Evolutionary conservation across 92 coral and sea anemone species (phyloP).

Genomic region (Isaurus tuberculatus): DNA sequence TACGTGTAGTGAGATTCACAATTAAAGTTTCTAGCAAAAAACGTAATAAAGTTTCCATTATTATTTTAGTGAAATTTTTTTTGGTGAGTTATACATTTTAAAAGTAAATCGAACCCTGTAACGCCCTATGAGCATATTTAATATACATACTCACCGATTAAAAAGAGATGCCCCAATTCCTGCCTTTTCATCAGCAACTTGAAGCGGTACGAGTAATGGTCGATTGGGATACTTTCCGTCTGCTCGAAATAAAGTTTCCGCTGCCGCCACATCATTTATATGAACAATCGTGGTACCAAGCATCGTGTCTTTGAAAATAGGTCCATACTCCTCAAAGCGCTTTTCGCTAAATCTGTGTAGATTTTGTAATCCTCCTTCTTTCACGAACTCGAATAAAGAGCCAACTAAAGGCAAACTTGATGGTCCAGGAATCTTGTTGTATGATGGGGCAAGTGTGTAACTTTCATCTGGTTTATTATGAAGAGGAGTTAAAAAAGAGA

Average conservation of each 20-base stretch:
- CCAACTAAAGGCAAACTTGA: not conserved
- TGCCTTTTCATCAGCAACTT: not conserved
- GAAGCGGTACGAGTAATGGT: not conserved
- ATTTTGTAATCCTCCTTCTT: not conserved
- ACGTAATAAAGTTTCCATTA: too few species aligned
- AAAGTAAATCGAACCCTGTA: too few species aligned
- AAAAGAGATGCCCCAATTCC: not conserved
- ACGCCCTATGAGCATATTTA: too few species aligned
- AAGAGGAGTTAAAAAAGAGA: not conserved
- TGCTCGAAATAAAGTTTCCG: constrained; percentile 23
- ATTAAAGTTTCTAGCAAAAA: too few species aligned
- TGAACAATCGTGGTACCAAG: not conserved
- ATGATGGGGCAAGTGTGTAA: not conserved
- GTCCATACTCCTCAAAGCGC: constrained; percentile 7
- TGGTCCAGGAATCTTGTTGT: constrained; percentile 23
- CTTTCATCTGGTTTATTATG: not conserved
- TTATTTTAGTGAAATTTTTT: too few species aligned
- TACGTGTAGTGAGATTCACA: too few species aligned
- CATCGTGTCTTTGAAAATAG: constrained; percentile 14
- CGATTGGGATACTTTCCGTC: not conserved
- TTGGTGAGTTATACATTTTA: too few species aligned
- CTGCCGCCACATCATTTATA: not conserved
- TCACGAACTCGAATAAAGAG: constrained; percentile 1
- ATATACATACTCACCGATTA: not conserved
- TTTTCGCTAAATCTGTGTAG: not conserved